Conservation (phyloP, 2,888 invertebrate species). For the Rotaria macrura region DNA sequence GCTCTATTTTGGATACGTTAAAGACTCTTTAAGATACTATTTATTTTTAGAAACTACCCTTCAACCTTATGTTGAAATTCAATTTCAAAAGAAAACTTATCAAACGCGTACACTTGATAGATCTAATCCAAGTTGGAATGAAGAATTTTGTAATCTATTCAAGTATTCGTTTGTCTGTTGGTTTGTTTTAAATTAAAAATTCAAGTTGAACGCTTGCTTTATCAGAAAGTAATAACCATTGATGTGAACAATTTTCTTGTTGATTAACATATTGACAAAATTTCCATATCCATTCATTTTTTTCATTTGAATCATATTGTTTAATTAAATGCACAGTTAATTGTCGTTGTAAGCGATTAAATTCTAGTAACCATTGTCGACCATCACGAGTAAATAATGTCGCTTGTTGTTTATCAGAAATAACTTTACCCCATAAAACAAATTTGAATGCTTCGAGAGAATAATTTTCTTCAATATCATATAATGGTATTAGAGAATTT, state of each 20-base stretch:
- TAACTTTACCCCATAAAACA: background rate
- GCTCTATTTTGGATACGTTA: too few relatives aligned
- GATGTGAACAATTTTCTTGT: background rate
- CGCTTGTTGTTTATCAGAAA: background rate
- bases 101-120: conserved; percentile 67
- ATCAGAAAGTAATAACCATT: background rate
- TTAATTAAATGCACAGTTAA: background rate
- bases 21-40: too few relatives aligned
- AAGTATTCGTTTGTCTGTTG: conserved; percentile 38
- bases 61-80: conserved; percentile 65
- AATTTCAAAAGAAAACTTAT: conserved; percentile 59
- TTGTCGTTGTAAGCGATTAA: background rate
- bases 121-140: conserved; percentile 79
- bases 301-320: background rate
- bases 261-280: background rate
- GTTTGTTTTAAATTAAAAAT: background rate
- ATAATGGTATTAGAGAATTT: background rate
- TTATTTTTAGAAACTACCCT: too few relatives aligned
- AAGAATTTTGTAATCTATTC: conserved; percentile 63
- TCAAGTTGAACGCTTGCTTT: background rate
- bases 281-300: background rate
- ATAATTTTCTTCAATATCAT: background rate
- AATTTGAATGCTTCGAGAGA: background rate
- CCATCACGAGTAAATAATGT: too few relatives aligned
- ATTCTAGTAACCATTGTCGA: background rate